Percentiles rank a stretch among this genome's conserved stretches.
Evolutionary conservation across 1,140 invertebrate genomes (phyloP).

Genomic region (Drosophila insularis): DNA sequence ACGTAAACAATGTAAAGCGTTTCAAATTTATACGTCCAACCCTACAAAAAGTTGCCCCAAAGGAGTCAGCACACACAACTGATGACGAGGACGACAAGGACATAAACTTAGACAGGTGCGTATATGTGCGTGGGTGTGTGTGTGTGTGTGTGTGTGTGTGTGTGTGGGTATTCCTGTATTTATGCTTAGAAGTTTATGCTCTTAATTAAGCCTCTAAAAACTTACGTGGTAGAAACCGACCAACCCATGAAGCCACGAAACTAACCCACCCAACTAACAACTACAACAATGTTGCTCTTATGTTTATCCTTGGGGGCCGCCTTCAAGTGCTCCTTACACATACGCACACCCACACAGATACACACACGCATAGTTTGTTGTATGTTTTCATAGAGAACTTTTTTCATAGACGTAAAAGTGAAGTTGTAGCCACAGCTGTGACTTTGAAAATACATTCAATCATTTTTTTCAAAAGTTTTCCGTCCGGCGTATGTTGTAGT

Average conservation of each 20-base stretch:
- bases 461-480: constrained; percentile 61
- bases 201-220: constrained; percentile 65
- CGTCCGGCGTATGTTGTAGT: background rate
- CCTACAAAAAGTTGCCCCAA: constrained; percentile 53
- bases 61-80: constrained; percentile 51
- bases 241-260: constrained; percentile 4
- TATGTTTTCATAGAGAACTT: constrained; percentile 18
- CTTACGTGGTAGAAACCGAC: constrained; percentile 20
- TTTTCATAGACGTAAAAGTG: constrained; percentile 39
- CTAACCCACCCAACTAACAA: constrained; percentile 6
- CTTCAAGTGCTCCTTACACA: constrained; percentile 11
- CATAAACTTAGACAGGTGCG: constrained; percentile 28
- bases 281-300: constrained; percentile 39
- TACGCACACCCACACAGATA: constrained; percentile 1
- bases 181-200: constrained; percentile 69
- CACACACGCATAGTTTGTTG: constrained; percentile 11
- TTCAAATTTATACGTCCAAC: constrained; percentile 71
- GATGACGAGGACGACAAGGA: constrained; percentile 46
- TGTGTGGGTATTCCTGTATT: constrained; percentile 26
- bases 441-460: constrained; percentile 68
- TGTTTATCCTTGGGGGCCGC: constrained; percentile 12
- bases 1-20: constrained; percentile 75
- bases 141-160: constrained; percentile 11
- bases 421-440: constrained; percentile 59
- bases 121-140: too few species aligned